Base-by-base conservation (phyloP, 2,113 vertebrate genomes). In the Galbula dea region DNA sequence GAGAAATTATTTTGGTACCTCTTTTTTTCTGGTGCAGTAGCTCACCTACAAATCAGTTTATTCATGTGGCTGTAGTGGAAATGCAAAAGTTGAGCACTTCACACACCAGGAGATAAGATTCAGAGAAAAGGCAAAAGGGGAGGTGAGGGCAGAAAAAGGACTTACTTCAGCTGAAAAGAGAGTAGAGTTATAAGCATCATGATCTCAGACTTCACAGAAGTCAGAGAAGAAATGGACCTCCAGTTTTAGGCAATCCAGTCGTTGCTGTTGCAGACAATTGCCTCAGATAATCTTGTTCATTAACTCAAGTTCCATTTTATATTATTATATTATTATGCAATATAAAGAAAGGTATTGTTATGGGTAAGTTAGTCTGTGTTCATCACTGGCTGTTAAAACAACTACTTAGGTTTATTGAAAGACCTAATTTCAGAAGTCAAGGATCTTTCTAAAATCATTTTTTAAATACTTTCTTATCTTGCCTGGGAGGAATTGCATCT, bases 381-480 rank as follows among this genome's bases (percentile, higher is more conserved):
- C 69, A 84, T 0, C 32, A 75, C 54, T 73, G 48, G 71, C 77
- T 82, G 3, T 62, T 92, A 54, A 76, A 90, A 39, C 15, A 89
- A 66, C 30, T 91, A 29, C 52, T 67, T 81, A 71, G 52, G 29
- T 71, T 86, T 88, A 23, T 52, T 68, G 86, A 46, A 92, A 82
- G 65, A 83, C 39, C 39, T 84, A 14, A 57, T 88, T 92, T 92
- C 72, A 58, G 62, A 83, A 76, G 37, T 62, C 16, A 69, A 73
- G 45, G 83, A 73, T 86, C 74, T 79, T 76, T 89, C 92, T 89
- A 90, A 95, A 96, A 85, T 57, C 41, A 22, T 82, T 55, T 90
- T 95, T 94, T 90, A 90, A 93, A 95, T 86, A 86, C 86, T 93
- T 95, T 84, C 92, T 88, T 84, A 62, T 79, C 88, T 84, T 86